Evolutionary conservation across 2,113 vertebrate genomes (phyloP).

Genomic region (Trochalopteron elliotii): DNA sequence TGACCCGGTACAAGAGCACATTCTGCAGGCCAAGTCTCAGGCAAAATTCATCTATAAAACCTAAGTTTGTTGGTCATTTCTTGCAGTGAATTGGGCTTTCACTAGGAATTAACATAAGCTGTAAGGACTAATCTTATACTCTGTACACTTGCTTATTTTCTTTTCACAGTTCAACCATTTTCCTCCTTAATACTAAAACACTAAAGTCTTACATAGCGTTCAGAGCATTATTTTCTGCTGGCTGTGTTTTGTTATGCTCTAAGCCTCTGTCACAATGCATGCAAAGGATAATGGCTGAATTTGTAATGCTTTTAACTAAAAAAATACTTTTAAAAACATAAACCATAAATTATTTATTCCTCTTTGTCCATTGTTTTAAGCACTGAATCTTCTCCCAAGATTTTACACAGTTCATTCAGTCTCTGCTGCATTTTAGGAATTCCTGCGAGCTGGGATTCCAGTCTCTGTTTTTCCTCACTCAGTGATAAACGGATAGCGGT

Average conservation of each 20-base stretch:
- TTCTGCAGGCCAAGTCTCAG: conserved; percentile 27
- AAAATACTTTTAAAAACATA: conserved; percentile 56
- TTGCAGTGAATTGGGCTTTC: conserved; percentile 56
- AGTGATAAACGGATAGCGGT: conserved; percentile 91
- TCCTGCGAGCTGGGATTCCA: conserved; percentile 94
- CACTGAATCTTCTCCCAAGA: conserved; percentile 95
- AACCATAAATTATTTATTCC: conserved; percentile 68
- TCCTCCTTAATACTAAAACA: conserved; percentile 32
- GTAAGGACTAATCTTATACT: conserved; percentile 32
- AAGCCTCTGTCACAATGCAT: conserved; percentile 67
- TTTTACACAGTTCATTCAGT: conserved; percentile 95
- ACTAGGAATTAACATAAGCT: conserved; percentile 60
- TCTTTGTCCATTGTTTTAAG: conserved; percentile 82
- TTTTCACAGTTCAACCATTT: conserved; percentile 52
- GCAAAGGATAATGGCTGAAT: conserved; percentile 58
- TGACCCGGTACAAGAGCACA: conserved; percentile 18
- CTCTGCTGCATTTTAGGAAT: conserved; percentile 97
- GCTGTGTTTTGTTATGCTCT: conserved; percentile 54
- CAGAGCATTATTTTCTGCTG: conserved; percentile 54
- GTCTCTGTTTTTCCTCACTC: conserved; percentile 96
- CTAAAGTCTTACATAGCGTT: conserved; percentile 52
- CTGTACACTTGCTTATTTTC: conserved; percentile 34
- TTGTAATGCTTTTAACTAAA: conserved; percentile 53
- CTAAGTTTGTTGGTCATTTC: not conserved
- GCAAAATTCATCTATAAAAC: conserved; percentile 44